Evolutionary conservation across 1,140 invertebrate species (phyloP), one percentile per base, ranked within the genome.

Genomic region (Anadara kagoshimensis): DNA sequence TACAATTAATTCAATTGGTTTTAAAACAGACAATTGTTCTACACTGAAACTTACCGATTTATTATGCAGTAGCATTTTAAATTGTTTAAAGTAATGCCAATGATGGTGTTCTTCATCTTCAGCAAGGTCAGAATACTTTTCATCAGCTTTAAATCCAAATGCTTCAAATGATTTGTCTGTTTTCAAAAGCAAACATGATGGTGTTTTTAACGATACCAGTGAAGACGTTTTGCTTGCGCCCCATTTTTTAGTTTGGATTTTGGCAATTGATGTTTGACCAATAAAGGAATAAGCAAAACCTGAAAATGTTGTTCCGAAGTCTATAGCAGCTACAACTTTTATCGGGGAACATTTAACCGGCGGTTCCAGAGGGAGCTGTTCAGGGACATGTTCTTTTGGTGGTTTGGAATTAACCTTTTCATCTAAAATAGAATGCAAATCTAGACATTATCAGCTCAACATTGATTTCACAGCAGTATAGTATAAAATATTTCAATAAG

Each of bases 1-100:
- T n/a, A n/a, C n/a, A n/a, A n/a, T n/a, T n/a, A n/a, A n/a, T n/a
- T n/a, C n/a, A n/a, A n/a, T n/a, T n/a, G n/a, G n/a, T n/a, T n/a
- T n/a, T n/a, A n/a, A n/a, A n/a, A n/a, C n/a, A n/a, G n/a, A n/a
- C n/a, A n/a, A n/a, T 36, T 7, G 7, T 36, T 36, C 2, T 36
- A 36, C 2, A 36, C 7, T 36, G 29, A 36, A 3, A 36, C 29
- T 36, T 36, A 36, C 29, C 2, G 29, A 7, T 7, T 36, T 36
- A 7, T 36, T 36, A 76, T 92, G 91, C 14, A 92, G 79, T 29
- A 87, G 81, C 91, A 92, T 92, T 82, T 92, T 92, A 81, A 92
- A 92, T 78, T 91, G 91, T 72, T 92, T 91, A 81, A 92, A 92
- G 77, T 91, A 92, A 14, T 91, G 82, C 91, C 91, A 92, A 18